These are phyloP conservation scores for Aradus depressus DNA, from an alignment of 2,888 invertebrate genomes.

Conservation along the genomic window DNA sequence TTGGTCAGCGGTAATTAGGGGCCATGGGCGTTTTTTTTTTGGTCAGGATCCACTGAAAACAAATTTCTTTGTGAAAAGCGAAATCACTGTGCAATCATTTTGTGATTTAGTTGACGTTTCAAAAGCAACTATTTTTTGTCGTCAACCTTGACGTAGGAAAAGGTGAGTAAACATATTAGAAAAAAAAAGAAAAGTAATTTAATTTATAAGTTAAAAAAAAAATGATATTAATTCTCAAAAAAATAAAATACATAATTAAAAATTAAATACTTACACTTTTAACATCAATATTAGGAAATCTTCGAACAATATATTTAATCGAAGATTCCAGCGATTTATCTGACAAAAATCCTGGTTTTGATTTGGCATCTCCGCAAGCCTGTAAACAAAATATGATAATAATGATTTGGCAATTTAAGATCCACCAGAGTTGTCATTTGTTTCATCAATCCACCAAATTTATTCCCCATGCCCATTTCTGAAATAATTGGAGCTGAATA, in stretches of 20 bases:
- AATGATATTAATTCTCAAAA: background rate
- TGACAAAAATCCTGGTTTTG: constrained; percentile 91
- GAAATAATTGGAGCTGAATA: too few species aligned
- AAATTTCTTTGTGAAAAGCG: too few species aligned
- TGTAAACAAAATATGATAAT: constrained; percentile 33
- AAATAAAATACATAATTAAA: background rate
- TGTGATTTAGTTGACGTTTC: too few species aligned
- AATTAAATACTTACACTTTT: constrained; percentile 48
- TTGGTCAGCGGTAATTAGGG: too few species aligned
- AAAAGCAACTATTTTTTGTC: too few species aligned
- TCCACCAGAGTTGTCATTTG: background rate
- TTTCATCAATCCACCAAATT: background rate
- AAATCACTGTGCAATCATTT: too few species aligned
- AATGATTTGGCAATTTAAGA: background rate
- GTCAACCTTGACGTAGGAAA: background rate
- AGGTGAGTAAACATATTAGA: background rate
- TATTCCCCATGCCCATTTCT: too few species aligned
- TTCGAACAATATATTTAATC: constrained; percentile 85
- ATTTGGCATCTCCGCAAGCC: constrained; percentile 95
- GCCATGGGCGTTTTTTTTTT: too few species aligned
- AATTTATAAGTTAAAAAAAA: background rate
- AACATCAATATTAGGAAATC: constrained; percentile 91
- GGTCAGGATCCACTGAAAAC: too few species aligned
- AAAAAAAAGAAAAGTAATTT: background rate
- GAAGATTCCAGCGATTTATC: constrained; percentile 96